These are phyloP conservation scores for Vannuccia rotundouncinata DNA, from an alignment of 2,888 invertebrate genomes.

Conservation along the genomic window DNA sequence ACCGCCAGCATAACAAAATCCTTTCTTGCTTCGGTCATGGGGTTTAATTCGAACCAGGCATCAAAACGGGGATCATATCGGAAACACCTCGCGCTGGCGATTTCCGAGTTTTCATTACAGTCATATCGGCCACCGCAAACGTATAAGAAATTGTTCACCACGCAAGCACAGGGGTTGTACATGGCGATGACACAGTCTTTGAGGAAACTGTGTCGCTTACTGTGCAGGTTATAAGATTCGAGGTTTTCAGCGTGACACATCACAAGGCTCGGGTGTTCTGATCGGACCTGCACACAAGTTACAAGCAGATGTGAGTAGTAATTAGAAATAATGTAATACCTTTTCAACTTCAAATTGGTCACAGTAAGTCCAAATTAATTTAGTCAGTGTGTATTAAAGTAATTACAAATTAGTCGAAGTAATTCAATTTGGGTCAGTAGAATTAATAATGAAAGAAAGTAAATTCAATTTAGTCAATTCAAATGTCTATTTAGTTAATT, in stretches of 20 bases:
- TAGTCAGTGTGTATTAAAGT: too few species aligned
- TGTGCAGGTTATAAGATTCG: conserved; percentile 50
- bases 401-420: too few species aligned
- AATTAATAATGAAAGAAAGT: too few species aligned
- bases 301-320: too few species aligned
- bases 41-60: conserved; percentile 51
- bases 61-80: conserved; percentile 54
- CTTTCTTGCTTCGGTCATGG: conserved; percentile 54
- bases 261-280: conserved; percentile 48
- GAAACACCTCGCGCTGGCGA: conserved; percentile 55
- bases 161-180: conserved; percentile 52
- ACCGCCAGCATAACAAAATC: conserved; percentile 46
- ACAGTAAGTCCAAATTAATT: too few species aligned
- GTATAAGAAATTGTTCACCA: conserved; percentile 54
- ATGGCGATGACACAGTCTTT: conserved; percentile 50
- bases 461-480: too few species aligned
- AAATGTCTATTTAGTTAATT: too few species aligned
- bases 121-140: conserved; percentile 56
- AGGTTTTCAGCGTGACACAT: conserved; percentile 54
- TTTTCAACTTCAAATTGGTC: too few species aligned
- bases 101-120: conserved; percentile 51
- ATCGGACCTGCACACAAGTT: conserved; percentile 42
- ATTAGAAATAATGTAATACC: too few species aligned
- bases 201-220: conserved; percentile 48
- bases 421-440: too few species aligned